Evolutionary conservation across 2,888 invertebrate species (phyloP).

Genomic region (Spodoptera exigua): DNA sequence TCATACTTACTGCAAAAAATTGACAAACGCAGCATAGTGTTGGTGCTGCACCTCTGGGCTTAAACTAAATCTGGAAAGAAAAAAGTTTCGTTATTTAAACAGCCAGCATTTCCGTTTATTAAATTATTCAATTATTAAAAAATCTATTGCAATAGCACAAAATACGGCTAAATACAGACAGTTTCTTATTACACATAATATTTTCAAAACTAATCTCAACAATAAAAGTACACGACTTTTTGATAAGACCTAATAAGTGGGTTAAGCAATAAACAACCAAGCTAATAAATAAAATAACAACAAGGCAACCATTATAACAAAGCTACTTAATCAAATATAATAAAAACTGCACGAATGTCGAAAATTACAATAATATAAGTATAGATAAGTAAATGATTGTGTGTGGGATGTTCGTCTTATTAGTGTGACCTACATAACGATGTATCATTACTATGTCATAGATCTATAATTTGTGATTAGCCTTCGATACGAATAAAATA

Average conservation of each 20-base stretch:
- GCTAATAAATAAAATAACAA: no score
- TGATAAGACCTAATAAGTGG: background rate
- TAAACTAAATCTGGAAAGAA: constrained; percentile 81
- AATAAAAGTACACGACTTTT: no score
- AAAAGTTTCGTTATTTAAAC: background rate
- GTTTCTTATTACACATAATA: no score
- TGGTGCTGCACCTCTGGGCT: constrained; percentile 76
- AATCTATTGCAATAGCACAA: no score
- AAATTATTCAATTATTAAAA: no score
- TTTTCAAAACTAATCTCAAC: no score
- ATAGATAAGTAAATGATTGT: background rate
- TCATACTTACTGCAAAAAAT: constrained; percentile 83
- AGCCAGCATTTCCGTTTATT: no score
- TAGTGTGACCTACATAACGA: constrained; percentile 2
- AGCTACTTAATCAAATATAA: constrained; percentile 36
- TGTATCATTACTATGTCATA: constrained; percentile 29
- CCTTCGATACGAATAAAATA: background rate
- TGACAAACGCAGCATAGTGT: constrained; percentile 86
- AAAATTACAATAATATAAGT: constrained; percentile 43
- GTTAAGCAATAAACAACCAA: constrained; percentile 19
- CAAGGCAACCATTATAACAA: background rate
- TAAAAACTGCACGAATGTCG: constrained; percentile 36
- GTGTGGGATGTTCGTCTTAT: constrained; percentile 28
- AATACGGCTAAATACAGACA: no score
- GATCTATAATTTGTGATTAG: constrained; percentile 15